These are phyloP conservation scores for Thryonomys swinderianus DNA, from an alignment of 2,113 vertebrate species.

Conservation along the genomic window DNA sequence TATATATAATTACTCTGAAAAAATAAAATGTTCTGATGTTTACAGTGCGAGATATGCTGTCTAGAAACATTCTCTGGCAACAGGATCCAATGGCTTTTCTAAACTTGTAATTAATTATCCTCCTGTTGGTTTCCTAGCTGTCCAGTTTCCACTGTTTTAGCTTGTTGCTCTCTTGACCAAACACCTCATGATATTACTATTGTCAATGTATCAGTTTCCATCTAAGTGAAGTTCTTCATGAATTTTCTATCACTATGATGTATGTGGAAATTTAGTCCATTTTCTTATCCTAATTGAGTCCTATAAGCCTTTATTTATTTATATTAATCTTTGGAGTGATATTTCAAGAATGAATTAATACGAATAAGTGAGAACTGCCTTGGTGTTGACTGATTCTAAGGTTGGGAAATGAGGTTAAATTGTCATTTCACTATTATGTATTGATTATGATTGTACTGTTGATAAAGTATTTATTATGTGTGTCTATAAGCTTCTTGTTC, in stretches of 20 bases:
- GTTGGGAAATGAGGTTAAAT: slow-evolving; percentile 51
- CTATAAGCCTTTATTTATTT: slow-evolving; percentile 66
- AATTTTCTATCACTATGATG: slow-evolving; percentile 56
- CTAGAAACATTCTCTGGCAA: slow-evolving; percentile 73
- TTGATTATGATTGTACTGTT: slow-evolving; percentile 59
- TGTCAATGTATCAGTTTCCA: slow-evolving; percentile 63
- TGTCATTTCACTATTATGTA: slow-evolving; percentile 62
- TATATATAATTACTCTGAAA: slow-evolving; percentile 77
- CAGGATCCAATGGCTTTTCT: slow-evolving; percentile 21
- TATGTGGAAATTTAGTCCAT: slow-evolving; percentile 48
- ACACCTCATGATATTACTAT: slow-evolving; percentile 61
- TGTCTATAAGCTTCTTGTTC: slow-evolving; percentile 30
- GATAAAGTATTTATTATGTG: slow-evolving; percentile 61
- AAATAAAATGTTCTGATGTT: slow-evolving; percentile 77
- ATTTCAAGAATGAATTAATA: slow-evolving; percentile 60
- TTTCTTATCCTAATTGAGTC: slow-evolving; percentile 47
- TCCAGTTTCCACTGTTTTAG: slow-evolving; percentile 74
- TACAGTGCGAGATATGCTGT: slow-evolving; percentile 72
- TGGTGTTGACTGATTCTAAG: slow-evolving; percentile 45
- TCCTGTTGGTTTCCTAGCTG: slow-evolving; percentile 42
- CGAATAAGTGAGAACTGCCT: slow-evolving; percentile 60
- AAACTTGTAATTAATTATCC: slow-evolving; percentile 60
- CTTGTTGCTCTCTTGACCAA: slow-evolving; percentile 79
- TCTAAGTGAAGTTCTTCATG: slow-evolving; percentile 64
- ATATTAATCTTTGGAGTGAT: slow-evolving; percentile 47